Evolutionary conservation across 2,888 invertebrate genomes (phyloP).

Genomic region (Dorcus hopei): DNA sequence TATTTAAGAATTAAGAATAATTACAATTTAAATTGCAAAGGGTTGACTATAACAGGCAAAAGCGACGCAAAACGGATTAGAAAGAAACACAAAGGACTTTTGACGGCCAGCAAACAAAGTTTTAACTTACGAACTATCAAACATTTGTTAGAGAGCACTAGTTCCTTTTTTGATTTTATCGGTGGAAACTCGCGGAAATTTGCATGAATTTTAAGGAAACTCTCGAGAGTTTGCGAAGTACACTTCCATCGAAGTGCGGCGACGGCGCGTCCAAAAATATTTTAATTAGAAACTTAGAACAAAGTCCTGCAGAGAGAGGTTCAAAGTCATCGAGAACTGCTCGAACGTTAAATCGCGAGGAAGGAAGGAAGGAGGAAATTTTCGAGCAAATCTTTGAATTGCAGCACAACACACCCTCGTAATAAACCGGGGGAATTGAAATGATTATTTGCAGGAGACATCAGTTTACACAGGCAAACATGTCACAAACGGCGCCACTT

Average conservation of each 20-base stretch:
- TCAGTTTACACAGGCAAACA: slow-evolving; percentile 2
- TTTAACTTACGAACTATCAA: too few species aligned
- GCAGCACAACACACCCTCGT: not conserved
- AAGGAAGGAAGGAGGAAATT: not conserved
- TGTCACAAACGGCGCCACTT: slow-evolving; percentile 35
- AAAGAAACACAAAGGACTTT: too few species aligned
- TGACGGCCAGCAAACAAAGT: too few species aligned
- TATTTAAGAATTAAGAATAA: too few species aligned
- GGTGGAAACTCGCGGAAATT: not conserved
- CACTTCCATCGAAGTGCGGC: not conserved
- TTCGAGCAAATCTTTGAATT: slow-evolving; percentile 2
- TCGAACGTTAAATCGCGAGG: not conserved
- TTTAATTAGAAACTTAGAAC: slow-evolving; percentile 1
- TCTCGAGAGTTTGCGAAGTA: not conserved
- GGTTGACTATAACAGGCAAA: too few species aligned
- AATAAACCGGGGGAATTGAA: not conserved
- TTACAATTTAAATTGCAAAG: too few species aligned
- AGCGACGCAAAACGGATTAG: too few species aligned
- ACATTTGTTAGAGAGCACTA: too few species aligned
- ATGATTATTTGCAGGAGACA: slow-evolving; percentile 2
- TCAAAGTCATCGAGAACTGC: slow-evolving; percentile 1
- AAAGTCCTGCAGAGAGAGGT: not conserved
- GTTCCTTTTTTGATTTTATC: too few species aligned
- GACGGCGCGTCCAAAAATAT: not conserved
- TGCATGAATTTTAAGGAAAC: slow-evolving; percentile 1